Base-by-base conservation (phyloP, 2,113 vertebrate species). In the Dasypus novemcinctus region DNA sequence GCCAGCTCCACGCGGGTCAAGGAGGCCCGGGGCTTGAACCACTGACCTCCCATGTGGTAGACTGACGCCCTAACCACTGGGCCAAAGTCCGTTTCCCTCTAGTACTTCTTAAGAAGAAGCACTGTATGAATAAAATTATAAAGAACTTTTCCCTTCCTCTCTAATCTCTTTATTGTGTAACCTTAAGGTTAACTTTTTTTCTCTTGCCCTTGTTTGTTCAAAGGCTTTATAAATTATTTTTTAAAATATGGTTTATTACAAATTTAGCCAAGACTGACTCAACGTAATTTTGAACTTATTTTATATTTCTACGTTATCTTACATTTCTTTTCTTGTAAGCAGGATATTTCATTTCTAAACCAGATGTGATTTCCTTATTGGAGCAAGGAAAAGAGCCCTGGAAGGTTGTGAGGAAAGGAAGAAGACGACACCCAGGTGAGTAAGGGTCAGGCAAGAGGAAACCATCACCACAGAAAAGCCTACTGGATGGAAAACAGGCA, bases 331-430 rank as follows among this genome's bases (percentile, higher is more conserved):
- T 46, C 31, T 86, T 91, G 25, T 96, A 84, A 96, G 0, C 79
- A 95, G 97, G 96, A 41, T 79, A 57, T 75, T 95, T 97, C 72
- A 81, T 97, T 95, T 96, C 96, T 92, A 97, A 97, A 88, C 97
- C 97, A 94, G 96, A 95, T 85, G 90, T 97, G 76, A 97, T 97
- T 94, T 96, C 94, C 85, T 96, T 97, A 78, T 84, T 97, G 93
- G 97, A 97, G 17, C 96, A 96, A 97, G 96, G 97, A 49, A 92
- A 95, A 88, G 97, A 97, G 43, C 97, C 97, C 68, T 97, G 97
- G 96, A 92, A 93, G 82, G 76, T 88, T 85, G 68, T 90, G 36
- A 95, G 85, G 78, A 95, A 92, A 85, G 83, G 75, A 95, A 92
- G 90, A 90, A 31, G 52, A n/a, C 84, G 0, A 15, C 54, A 74